Conservation (phyloP, 2,888 invertebrate species). For the Sesamia inferens region DNA sequence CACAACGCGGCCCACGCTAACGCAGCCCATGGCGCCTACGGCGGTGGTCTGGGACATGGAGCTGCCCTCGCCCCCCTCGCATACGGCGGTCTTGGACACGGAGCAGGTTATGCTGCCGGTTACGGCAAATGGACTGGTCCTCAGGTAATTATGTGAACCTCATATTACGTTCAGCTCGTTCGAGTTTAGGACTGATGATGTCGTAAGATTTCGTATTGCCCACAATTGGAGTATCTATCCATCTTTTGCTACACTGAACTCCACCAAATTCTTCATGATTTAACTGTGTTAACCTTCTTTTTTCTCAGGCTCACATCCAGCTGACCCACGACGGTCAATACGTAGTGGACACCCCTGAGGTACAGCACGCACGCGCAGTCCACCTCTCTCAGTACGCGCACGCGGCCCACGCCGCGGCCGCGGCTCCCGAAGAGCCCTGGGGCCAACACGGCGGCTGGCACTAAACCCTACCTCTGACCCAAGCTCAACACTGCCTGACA, state of each 20-base stretch:
- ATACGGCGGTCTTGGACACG: slow-evolving; percentile 68
- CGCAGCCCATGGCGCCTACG: slow-evolving; percentile 69
- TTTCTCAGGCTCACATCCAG: slow-evolving; percentile 84
- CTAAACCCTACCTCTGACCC: slow-evolving; percentile 81
- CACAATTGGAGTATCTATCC: not conserved
- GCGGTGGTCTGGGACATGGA: slow-evolving; percentile 68
- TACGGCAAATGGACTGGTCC: slow-evolving; percentile 88
- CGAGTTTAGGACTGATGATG: not conserved
- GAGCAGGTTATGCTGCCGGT: slow-evolving; percentile 79
- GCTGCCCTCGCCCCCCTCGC: slow-evolving; percentile 72
- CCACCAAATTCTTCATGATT: not conserved
- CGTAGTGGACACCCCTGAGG: slow-evolving; percentile 88
- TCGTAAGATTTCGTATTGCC: not conserved
- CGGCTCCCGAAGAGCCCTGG: slow-evolving; percentile 86
- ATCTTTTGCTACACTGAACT: too few species aligned
- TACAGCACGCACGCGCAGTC: slow-evolving; percentile 86
- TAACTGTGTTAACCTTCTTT: not conserved
- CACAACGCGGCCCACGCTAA: slow-evolving; percentile 81
- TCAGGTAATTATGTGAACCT: slow-evolving; percentile 65
- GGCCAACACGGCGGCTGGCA: slow-evolving; percentile 83
- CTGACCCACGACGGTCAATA: slow-evolving; percentile 88
- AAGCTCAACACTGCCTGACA: slow-evolving; percentile 77
- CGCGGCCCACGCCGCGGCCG: slow-evolving; percentile 86
- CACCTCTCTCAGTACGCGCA: slow-evolving; percentile 84
- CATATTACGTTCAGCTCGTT: too few species aligned